These are phyloP conservation scores for Drosophila suboccidentalis DNA, from an alignment of 2,888 invertebrate genomes.

Conservation along the genomic window DNA sequence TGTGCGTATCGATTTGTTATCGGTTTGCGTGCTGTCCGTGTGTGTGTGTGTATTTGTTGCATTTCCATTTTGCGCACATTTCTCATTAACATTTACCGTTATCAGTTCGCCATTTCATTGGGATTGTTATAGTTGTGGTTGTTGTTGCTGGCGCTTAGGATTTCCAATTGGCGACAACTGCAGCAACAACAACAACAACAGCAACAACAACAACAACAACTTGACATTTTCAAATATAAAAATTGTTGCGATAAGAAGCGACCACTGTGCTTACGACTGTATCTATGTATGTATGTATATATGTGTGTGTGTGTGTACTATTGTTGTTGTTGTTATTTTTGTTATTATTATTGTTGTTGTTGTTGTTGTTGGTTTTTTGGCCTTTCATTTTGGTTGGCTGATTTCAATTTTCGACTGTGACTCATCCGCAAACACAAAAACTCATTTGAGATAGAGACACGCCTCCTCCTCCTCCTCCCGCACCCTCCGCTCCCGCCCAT, in stretches of 20 bases:
- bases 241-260: conserved; percentile 41
- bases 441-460: conserved; percentile 60
- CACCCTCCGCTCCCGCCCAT: too few relatives aligned
- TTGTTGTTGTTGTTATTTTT: conserved; percentile 28
- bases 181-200: conserved; percentile 25
- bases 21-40: conserved; percentile 17
- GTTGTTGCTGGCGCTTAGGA: conserved; percentile 39
- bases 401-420: conserved; percentile 51
- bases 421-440: conserved; percentile 53
- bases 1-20: conserved; percentile 43
- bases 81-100: conserved; percentile 66
- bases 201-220: conserved; percentile 29
- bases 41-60: conserved; percentile 44
- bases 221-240: conserved; percentile 44
- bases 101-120: conserved; percentile 46
- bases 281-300: conserved; percentile 14
- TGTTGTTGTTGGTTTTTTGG: conserved; percentile 29
- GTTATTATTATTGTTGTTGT: conserved; percentile 11
- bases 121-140: conserved; percentile 20
- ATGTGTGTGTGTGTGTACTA: conserved; percentile 14
- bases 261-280: conserved; percentile 21
- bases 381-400: conserved; percentile 75
- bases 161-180: conserved; percentile 50
- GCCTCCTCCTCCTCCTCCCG: conserved; percentile 9
- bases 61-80: conserved; percentile 49